A percentile compares a stretch with the other conserved stretches of the same genome.
These are phyloP conservation scores for Muscicapa comitata DNA, from an alignment of 2,797 vertebrate genomes.

Conservation along the genomic window DNA sequence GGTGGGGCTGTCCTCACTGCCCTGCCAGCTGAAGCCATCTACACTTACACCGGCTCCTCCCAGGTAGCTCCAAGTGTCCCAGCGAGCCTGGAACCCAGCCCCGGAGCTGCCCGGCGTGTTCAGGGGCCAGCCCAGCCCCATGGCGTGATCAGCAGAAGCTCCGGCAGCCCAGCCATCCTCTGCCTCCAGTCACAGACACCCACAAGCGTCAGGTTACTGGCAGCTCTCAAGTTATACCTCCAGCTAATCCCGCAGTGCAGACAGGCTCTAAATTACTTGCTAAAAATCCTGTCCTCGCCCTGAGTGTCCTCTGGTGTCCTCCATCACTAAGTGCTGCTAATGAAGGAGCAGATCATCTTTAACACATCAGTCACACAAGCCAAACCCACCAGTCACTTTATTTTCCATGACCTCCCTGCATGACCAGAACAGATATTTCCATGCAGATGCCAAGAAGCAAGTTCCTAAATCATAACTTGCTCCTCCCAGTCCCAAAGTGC, in stretches of 20 bases:
- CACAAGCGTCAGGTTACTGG: background rate
- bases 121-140: background rate
- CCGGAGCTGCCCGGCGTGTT: background rate
- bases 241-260: background rate
- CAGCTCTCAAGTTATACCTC: background rate
- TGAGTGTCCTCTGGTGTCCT: background rate
- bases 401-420: background rate
- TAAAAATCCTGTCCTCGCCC: constrained; percentile 10
- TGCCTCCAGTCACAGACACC: background rate
- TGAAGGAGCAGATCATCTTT: constrained; percentile 34
- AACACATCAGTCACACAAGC: constrained; percentile 21
- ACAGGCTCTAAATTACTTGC: constrained; percentile 19
- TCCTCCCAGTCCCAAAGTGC: background rate
- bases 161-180: background rate
- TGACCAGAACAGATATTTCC: background rate
- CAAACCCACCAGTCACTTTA: constrained; percentile 24
- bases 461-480: background rate
- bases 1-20: background rate
- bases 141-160: background rate
- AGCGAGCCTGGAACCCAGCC: background rate
- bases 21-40: background rate
- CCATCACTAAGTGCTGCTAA: constrained; percentile 7
- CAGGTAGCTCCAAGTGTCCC: background rate
- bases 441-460: constrained; percentile 37
- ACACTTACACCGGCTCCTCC: background rate